phyloP scores from a whole-genome alignment of 2,888 invertebrate species.

The Diplazon laetatorius region DNA sequence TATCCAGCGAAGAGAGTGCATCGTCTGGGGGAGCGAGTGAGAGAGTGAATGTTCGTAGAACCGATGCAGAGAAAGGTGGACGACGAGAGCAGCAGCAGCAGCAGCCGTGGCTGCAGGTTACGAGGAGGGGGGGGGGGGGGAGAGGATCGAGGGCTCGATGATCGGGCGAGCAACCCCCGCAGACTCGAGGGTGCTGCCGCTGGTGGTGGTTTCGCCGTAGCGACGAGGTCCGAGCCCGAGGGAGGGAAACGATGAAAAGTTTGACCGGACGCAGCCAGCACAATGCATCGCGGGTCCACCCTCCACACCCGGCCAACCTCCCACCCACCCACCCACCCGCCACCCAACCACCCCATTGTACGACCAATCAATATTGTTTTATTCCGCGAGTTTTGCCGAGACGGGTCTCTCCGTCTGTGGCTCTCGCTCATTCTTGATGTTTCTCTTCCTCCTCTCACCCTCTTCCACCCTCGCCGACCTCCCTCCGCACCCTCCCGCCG shows the following conservation, averaged over 20 bases:
- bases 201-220: background rate
- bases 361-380: slow-evolving; percentile 81
- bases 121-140: too few species aligned
- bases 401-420: slow-evolving; percentile 66
- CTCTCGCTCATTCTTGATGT: slow-evolving; percentile 70
- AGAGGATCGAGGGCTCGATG: slow-evolving; percentile 59
- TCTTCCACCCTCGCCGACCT: too few species aligned
- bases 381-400: slow-evolving; percentile 74
- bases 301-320: slow-evolving; percentile 68
- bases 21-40: slow-evolving; percentile 21
- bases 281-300: slow-evolving; percentile 79
- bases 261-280: slow-evolving; percentile 74
- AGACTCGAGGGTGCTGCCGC: slow-evolving; percentile 44
- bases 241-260: slow-evolving; percentile 73
- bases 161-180: slow-evolving; percentile 51
- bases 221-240: slow-evolving; percentile 46
- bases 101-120: slow-evolving; percentile 49
- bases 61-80: slow-evolving; percentile 60
- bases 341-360: slow-evolving; percentile 77
- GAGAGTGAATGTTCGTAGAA: too few species aligned
- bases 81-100: slow-evolving; percentile 38
- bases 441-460: slow-evolving; percentile 62
- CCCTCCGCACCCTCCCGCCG: too few species aligned
- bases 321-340: slow-evolving; percentile 73
- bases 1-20: slow-evolving; percentile 53